phyloP scores from a whole-genome alignment of 2,888 invertebrate species.

The Dermolepida albohirtum region DNA sequence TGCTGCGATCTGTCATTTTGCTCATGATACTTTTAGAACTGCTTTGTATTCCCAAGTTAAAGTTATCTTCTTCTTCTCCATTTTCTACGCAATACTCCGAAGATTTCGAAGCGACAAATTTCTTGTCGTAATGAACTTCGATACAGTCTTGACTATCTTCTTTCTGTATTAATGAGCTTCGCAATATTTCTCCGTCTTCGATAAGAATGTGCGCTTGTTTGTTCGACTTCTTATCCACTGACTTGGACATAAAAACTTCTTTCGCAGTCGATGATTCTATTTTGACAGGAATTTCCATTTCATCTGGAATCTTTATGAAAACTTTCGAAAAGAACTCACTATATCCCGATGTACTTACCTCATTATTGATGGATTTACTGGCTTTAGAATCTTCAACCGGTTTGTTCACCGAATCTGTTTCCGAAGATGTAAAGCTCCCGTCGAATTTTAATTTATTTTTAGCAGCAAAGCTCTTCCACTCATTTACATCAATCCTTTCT shows the following conservation, averaged over 20 bases:
- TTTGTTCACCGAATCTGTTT: too few species aligned
- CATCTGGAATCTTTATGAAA: too few species aligned
- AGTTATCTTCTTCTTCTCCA: neutral
- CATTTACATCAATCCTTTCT: conserved; percentile 13
- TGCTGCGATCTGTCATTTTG: neutral
- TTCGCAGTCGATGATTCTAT: too few species aligned
- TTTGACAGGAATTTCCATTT: too few species aligned
- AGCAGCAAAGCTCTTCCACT: conserved; percentile 18
- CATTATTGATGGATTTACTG: too few species aligned
- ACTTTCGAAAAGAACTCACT: too few species aligned
- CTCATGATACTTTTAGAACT: neutral
- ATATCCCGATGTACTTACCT: too few species aligned
- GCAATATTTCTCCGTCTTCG: neutral
- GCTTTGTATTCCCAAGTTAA: neutral
- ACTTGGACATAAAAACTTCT: too few species aligned
- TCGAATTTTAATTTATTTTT: neutral
- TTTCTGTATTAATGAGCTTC: neutral
- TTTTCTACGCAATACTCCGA: conserved; percentile 14
- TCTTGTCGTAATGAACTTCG: conserved; percentile 30
- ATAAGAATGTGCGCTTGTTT: neutral
- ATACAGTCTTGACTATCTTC: neutral
- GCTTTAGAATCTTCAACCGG: too few species aligned
- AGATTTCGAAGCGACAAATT: neutral
- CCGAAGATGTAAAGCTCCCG: too few species aligned
- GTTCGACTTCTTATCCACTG: neutral